Evolutionary conservation across 2,113 vertebrate genomes (phyloP).

Genomic region (Dasyornis broadbenti): DNA sequence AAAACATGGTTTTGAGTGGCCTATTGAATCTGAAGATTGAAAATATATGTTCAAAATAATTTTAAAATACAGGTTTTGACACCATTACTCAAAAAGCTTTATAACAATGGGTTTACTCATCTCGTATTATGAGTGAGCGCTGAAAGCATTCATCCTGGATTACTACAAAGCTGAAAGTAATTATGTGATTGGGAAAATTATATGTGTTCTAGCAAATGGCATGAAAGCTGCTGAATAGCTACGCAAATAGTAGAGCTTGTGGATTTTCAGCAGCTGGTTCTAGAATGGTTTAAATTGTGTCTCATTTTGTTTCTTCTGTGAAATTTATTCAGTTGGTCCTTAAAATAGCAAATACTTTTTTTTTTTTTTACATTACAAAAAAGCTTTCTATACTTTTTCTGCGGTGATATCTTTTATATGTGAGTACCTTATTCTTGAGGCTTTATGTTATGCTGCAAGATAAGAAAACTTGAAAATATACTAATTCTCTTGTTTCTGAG

Average conservation of each 20-base stretch:
- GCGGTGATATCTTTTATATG: not conserved
- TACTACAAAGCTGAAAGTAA: not conserved
- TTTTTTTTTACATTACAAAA: not conserved
- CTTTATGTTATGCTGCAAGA: not conserved
- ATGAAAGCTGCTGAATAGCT: not conserved
- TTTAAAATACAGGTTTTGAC: fast-evolving
- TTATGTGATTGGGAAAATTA: not conserved
- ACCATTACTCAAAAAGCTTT: not conserved
- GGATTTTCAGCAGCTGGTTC: not conserved
- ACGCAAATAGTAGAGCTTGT: not conserved
- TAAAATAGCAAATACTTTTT: not conserved
- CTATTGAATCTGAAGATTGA: not conserved
- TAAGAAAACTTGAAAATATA: not conserved
- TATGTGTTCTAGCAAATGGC: not conserved
- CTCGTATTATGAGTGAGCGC: not conserved
- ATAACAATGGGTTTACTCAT: not conserved
- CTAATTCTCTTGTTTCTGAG: not conserved
- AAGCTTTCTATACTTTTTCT: not conserved
- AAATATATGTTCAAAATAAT: not conserved
- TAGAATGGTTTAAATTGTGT: not conserved
- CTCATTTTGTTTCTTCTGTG: not conserved
- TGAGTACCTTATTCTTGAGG: not conserved
- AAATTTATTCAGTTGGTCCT: not conserved
- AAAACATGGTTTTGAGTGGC: not conserved
- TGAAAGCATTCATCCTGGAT: not conserved